These are phyloP conservation scores for Adoxophyes honmai DNA, from an alignment of 1,140 invertebrate species.

Conservation along the genomic window DNA sequence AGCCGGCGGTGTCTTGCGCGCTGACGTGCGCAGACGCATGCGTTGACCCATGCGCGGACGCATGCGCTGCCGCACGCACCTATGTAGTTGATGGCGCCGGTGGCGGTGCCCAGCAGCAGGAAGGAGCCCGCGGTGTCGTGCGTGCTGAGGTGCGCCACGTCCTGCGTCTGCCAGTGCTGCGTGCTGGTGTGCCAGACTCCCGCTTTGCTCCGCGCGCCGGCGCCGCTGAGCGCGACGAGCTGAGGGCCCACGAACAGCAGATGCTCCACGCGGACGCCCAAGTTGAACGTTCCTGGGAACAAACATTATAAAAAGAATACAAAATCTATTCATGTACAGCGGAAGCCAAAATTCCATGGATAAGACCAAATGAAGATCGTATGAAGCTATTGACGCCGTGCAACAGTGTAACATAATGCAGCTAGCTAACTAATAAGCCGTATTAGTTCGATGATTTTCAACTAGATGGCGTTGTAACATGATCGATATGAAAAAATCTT, in stretches of 20 bases:
- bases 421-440: too few relatives aligned
- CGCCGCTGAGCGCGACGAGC: constrained; percentile 91
- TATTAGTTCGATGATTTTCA: too few relatives aligned
- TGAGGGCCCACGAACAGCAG: constrained; percentile 98
- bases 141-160: constrained; percentile 95
- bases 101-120: constrained; percentile 94
- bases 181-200: constrained; percentile 99
- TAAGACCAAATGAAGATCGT: too few relatives aligned
- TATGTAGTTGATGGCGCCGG: constrained; percentile 98
- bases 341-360: too few relatives aligned
- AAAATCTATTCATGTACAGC: too few relatives aligned
- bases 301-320: neutral
- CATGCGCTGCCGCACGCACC: too few relatives aligned
- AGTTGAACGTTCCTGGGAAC: constrained; percentile 89
- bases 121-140: constrained; percentile 98
- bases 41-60: constrained; percentile 92
- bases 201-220: constrained; percentile 88
- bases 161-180: constrained; percentile 98
- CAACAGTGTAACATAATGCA: too few relatives aligned
- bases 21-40: constrained; percentile 97
- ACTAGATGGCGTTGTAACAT: too few relatives aligned
- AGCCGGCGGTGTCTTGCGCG: constrained; percentile 97
- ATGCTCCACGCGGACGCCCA: constrained; percentile 95
- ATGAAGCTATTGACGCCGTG: too few relatives aligned
- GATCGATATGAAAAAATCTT: too few relatives aligned